Evolutionary conservation across 2,888 invertebrate genomes (phyloP), one percentile per base, ranked within the genome.

Genomic region (Phortica magna): DNA sequence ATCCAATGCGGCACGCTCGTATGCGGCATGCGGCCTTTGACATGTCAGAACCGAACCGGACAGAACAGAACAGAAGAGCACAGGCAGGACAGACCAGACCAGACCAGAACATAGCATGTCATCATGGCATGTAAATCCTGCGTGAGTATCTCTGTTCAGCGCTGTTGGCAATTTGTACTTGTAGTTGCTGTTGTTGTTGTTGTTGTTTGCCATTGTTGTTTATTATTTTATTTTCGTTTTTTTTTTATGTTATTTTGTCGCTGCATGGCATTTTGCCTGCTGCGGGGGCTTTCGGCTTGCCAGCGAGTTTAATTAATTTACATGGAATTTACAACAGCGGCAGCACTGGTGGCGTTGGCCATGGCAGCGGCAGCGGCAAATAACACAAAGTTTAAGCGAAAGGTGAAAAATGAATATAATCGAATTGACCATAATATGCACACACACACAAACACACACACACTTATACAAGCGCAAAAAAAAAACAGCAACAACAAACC

Each of bases 261-360:
- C 48, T 31, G 41, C 31, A 31, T 31, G 31, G 31, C 31, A 31
- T 65, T 59, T 70, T 70, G 42, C 4, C 12, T 61, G 75, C 31
- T 53, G 72, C n/a, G 31, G 22, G 57, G 42, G 17, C 31, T 31
- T 4, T 84, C 78, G 82, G 80, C 82, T 82, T 82, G 81, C 83
- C 84, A 88, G 86, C 83, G 81, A 89, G 88, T 87, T 87, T 89
- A 86, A 86, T 86, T 86, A 86, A 86, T 86, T 86, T 86, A 86
- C 88, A 86, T 84, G 85, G 88, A 88, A 88, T 86, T 85, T 84
- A 85, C 85, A 85, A 79, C 79, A 84, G 83, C 80, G 79, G 76
- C 61, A 76, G 75, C 82, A 71, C 79, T 85, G 19, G 55, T 17
- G 81, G 43, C 42, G 43, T 7, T 43, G 43, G 6, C 64, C 2